Conservation (phyloP, 2,113 vertebrate species). For the Motacilla tschutschensis region DNA sequence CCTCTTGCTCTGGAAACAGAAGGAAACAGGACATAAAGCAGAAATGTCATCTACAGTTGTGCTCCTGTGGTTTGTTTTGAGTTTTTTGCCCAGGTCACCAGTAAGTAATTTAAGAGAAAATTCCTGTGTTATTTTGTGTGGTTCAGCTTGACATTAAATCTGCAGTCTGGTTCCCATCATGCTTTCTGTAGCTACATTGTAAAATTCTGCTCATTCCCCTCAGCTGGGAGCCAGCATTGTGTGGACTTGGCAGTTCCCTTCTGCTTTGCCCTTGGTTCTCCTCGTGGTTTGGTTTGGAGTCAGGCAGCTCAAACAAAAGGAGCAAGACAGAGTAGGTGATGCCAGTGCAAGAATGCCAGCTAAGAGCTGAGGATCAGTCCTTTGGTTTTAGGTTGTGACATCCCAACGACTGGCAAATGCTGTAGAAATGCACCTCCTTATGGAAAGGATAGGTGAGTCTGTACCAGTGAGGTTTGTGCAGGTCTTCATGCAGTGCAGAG, state of each 20-base stretch:
- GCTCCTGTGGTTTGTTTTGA: neutral
- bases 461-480: neutral
- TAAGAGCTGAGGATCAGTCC: neutral
- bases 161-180: constrained; percentile 7
- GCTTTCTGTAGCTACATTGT: constrained; percentile 8
- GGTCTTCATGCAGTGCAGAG: neutral
- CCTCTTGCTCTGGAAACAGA: neutral
- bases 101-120: neutral
- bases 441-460: neutral
- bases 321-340: neutral
- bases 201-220: constrained; percentile 3
- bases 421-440: neutral
- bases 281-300: constrained; percentile 2
- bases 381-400: neutral
- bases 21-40: neutral
- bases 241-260: neutral
- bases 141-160: neutral
- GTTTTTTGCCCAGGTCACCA: neutral
- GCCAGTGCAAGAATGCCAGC: neutral
- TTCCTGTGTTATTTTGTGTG: neutral
- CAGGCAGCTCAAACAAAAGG: neutral
- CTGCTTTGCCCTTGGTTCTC: constrained; percentile 24
- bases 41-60: neutral
- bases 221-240: neutral
- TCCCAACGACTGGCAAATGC: neutral